A percentile compares a stretch with the other conserved stretches of the same genome.
These are phyloP conservation scores for Melinopterus prodromus DNA, from an alignment of 2,888 invertebrate species.

Conservation along the genomic window DNA sequence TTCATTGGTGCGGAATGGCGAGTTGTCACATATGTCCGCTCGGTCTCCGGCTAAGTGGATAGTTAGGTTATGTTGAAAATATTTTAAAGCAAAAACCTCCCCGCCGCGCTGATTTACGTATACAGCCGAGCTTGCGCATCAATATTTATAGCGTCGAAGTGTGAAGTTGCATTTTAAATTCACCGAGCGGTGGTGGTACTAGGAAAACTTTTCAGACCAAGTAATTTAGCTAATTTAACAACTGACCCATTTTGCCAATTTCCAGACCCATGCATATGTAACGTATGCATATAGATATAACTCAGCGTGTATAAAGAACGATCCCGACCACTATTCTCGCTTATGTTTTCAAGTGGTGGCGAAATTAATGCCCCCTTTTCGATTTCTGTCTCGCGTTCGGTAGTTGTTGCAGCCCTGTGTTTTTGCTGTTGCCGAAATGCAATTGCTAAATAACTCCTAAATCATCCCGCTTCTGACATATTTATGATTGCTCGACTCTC, in stretches of 20 bases:
- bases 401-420: conserved; percentile 46
- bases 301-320: conserved; percentile 11
- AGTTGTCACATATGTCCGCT: conserved; percentile 72
- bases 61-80: conserved; percentile 60
- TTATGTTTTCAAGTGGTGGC: background rate
- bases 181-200: conserved; percentile 12
- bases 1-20: conserved; percentile 66
- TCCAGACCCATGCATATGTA: background rate
- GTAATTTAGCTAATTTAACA: conserved; percentile 23
- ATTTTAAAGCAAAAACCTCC: conserved; percentile 57
- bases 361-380: conserved; percentile 25
- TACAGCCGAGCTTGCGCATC: conserved; percentile 26
- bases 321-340: background rate
- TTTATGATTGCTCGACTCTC: conserved; percentile 41
- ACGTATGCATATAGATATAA: background rate
- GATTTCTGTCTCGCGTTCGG: conserved; percentile 40
- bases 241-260: conserved; percentile 23
- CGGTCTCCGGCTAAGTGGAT: conserved; percentile 60
- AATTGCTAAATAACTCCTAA: conserved; percentile 48
- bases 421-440: conserved; percentile 54
- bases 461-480: conserved; percentile 44
- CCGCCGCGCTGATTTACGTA: conserved; percentile 49
- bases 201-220: conserved; percentile 31
- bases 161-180: background rate
- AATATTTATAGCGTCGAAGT: conserved; percentile 34